Conservation (phyloP, 1,140 invertebrate species). For the Globodera rostochiensis region DNA sequence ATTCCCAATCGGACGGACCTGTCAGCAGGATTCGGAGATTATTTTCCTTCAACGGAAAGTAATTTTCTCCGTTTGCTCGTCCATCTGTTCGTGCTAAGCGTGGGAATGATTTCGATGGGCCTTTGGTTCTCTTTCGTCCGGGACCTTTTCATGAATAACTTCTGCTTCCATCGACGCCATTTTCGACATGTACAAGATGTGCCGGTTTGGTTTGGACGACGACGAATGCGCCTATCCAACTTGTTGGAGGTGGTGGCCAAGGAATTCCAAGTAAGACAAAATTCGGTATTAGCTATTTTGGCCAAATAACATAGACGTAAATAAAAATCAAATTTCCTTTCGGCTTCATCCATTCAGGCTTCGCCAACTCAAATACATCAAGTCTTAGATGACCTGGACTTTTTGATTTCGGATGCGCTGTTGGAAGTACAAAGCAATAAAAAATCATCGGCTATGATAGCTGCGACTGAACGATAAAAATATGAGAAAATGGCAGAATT, state of each 20-base stretch:
- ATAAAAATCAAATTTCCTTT: no score
- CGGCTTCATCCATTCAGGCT: background rate
- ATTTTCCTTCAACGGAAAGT: slow-evolving; percentile 15
- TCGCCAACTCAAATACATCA: slow-evolving; percentile 28
- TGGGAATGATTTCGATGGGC: slow-evolving; percentile 23
- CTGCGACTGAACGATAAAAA: background rate
- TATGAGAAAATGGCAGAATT: no score
- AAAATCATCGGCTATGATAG: background rate
- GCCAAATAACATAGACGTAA: background rate
- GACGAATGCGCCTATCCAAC: slow-evolving; percentile 29
- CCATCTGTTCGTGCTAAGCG: slow-evolving; percentile 9
- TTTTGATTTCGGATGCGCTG: slow-evolving; percentile 22
- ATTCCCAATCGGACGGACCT: background rate
- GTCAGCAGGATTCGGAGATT: slow-evolving; percentile 12
- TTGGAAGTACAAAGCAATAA: background rate
- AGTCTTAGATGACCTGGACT: slow-evolving; percentile 23
- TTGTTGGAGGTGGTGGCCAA: slow-evolving; percentile 21
- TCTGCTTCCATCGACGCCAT: slow-evolving; percentile 16
- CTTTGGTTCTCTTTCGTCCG: slow-evolving; percentile 25
- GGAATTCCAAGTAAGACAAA: slow-evolving; percentile 17
- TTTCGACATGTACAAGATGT: slow-evolving; percentile 18
- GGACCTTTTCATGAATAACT: background rate
- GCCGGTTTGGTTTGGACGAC: slow-evolving; percentile 3
- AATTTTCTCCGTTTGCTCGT: background rate
- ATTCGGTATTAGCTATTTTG: background rate